Evolutionary conservation across 2,113 vertebrate species (phyloP).

Genomic region (Ameiurus melas): DNA sequence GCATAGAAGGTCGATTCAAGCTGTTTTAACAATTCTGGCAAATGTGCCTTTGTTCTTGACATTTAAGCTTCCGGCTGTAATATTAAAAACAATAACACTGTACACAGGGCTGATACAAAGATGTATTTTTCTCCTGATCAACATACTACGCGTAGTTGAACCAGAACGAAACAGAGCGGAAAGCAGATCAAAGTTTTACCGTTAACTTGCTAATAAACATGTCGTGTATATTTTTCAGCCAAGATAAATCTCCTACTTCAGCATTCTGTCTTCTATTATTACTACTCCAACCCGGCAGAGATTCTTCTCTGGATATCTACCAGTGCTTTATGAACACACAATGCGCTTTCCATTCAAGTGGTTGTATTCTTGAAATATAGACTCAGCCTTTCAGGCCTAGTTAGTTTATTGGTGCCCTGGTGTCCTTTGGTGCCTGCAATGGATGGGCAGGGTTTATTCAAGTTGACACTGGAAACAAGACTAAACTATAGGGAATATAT

Average conservation of each 20-base stretch:
- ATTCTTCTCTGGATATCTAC: neutral
- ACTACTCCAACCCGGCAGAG: neutral
- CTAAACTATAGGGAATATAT: neutral
- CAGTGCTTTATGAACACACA: neutral
- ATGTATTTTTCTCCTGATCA: neutral
- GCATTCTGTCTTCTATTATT: neutral
- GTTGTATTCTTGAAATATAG: neutral
- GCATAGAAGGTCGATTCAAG: neutral
- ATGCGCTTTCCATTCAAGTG: neutral
- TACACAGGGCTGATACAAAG: neutral
- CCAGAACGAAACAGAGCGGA: neutral
- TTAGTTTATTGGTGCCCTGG: neutral
- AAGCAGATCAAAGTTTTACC: neutral
- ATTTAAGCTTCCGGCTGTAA: neutral
- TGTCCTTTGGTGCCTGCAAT: neutral
- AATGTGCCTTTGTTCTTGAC: slow-evolving; percentile 2
- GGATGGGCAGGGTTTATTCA: neutral
- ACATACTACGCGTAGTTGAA: neutral
- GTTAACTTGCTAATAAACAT: neutral
- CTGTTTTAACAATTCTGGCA: neutral
- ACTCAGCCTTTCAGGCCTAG: neutral
- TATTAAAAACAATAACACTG: slow-evolving; percentile 2
- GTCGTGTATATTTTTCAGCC: neutral
- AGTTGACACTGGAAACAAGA: neutral
- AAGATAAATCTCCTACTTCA: neutral